Evolutionary conservation across 1,140 invertebrate genomes (phyloP).

Genomic region (Pectinophora gossypiella): DNA sequence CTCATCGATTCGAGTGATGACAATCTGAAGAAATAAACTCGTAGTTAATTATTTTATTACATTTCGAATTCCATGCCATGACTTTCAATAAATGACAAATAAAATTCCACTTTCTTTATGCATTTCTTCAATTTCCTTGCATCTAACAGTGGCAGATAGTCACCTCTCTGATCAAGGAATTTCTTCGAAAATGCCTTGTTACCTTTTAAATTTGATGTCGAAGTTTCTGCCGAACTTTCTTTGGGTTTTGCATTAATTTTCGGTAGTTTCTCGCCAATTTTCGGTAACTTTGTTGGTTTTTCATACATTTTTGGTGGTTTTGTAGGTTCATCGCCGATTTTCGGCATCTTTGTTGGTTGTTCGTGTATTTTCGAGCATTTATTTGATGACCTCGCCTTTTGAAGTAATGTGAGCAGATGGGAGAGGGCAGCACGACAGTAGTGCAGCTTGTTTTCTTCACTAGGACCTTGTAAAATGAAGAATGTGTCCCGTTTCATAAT

Average conservation of each 20-base stretch:
- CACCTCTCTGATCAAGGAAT: slow-evolving; percentile 72
- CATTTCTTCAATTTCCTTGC: slow-evolving; percentile 76
- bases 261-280: slow-evolving; percentile 27
- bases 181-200: slow-evolving; percentile 75
- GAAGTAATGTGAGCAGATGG: slow-evolving; percentile 77
- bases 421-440: slow-evolving; percentile 76
- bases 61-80: slow-evolving; percentile 38
- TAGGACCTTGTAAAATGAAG: slow-evolving; percentile 50
- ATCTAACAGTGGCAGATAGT: slow-evolving; percentile 68
- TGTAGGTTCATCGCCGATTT: slow-evolving; percentile 22
- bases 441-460: slow-evolving; percentile 36
- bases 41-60: not conserved
- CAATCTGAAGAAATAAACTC: too few relatives aligned
- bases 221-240: too few relatives aligned
- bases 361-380: slow-evolving; percentile 32
- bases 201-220: too few relatives aligned
- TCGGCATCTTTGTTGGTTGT: slow-evolving; percentile 6
- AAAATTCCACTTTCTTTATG: slow-evolving; percentile 83
- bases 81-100: slow-evolving; percentile 78
- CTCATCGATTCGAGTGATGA: too few relatives aligned
- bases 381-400: slow-evolving; percentile 45
- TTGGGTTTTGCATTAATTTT: slow-evolving; percentile 28
- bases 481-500: slow-evolving; percentile 56
- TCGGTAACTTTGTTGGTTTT: slow-evolving; percentile 7
- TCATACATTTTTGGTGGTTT: slow-evolving; percentile 15